Evolutionary conservation across 2,797 vertebrate species (phyloP), one percentile per base, ranked within the genome.

Genomic region (Yasuhikotakia modesta): DNA sequence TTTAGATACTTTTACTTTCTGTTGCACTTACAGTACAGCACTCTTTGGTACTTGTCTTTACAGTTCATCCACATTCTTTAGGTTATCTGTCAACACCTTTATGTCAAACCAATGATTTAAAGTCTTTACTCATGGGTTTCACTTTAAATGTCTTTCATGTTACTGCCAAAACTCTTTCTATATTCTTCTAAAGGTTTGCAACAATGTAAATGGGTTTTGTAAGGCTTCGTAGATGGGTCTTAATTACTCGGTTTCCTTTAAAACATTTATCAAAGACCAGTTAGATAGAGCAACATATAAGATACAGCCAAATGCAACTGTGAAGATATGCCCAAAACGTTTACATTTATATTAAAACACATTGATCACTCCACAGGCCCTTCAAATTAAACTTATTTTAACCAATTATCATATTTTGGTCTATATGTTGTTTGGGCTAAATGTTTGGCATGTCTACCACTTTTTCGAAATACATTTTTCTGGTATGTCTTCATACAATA

Each of bases 351-450:
- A n/a, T n/a, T n/a, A n/a, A n/a, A n/a, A n/a, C n/a, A n/a, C n/a
- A n/a, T n/a, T n/a, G n/a, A n/a, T n/a, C n/a, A n/a, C n/a, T n/a
- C n/a, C n/a, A n/a, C n/a, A n/a, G n/a, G n/a, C n/a, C n/a, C n/a
- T n/a, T n/a, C n/a, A n/a, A n/a, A n/a, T n/a, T n/a, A n/a, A 39
- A 39, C 35, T 7, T 39, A 39, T 39, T 39, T 39, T 39, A 39
- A 8, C 5, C 10, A 8, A 39, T n/a, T 39, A 39, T 32, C 10
- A 39, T 39, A 7, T 6, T 43, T 43, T 43, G 39, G 39, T 71
- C 63, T 32, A 65, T 75, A 84, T 65, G 63, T 60, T 82, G 73
- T 39, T 39, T 39, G 35, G 35, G 7, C 35, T 39, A 1, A 39
- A 39, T 39, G 35, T 39, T 8, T 39, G 35, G 35, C 7, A 7